phyloP scores from a whole-genome alignment of 2,113 vertebrate genomes.

The Cyphomyrus discorhynchus region DNA sequence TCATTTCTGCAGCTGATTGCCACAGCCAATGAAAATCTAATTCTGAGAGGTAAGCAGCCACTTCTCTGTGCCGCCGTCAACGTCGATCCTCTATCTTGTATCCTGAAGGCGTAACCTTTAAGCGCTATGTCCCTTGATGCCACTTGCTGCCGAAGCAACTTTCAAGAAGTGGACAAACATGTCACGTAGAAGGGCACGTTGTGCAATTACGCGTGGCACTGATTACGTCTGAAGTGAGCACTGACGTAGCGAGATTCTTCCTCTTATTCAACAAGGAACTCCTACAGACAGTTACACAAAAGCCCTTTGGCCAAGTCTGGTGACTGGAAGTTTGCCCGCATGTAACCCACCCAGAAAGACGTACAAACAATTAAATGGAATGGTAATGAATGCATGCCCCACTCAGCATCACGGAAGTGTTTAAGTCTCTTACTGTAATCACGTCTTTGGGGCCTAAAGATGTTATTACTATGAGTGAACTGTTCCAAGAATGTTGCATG shows the following conservation, averaged over 20 bases:
- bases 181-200: neutral
- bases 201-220: neutral
- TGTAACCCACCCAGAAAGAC: neutral
- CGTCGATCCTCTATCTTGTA: neutral
- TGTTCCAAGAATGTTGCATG: neutral
- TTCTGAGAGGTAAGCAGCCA: slow-evolving; percentile 45
- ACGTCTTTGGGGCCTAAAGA: neutral
- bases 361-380: neutral
- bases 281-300: neutral
- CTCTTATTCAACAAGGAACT: neutral
- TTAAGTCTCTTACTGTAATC: neutral
- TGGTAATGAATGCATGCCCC: neutral
- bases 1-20: slow-evolving; percentile 54
- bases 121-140: neutral
- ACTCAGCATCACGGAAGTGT: neutral
- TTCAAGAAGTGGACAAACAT: neutral
- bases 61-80: neutral
- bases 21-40: slow-evolving; percentile 43
- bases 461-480: neutral
- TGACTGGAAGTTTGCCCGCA: neutral
- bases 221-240: neutral
- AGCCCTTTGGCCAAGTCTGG: neutral
- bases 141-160: neutral
- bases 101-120: neutral
- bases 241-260: neutral